A percentile compares a stretch with the other conserved stretches of the same genome.
Conservation (phyloP, 2,888 invertebrate species). For the Leptinotarsa haldemani region DNA sequence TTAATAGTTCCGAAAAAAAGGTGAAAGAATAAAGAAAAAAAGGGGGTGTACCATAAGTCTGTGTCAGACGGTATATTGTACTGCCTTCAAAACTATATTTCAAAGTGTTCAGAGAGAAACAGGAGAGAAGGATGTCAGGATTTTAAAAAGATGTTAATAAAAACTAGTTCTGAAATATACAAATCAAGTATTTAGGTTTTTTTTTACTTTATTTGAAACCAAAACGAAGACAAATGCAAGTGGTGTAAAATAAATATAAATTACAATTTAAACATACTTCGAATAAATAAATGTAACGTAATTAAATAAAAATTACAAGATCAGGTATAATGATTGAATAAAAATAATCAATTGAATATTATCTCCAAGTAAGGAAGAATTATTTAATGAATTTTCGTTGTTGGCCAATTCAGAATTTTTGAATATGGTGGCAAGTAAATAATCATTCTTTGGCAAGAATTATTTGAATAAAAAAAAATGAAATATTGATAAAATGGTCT, state of each 20-base stretch:
- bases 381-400: no score
- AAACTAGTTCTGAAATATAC: no score
- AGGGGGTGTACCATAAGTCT: no score
- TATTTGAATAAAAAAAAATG: not conserved
- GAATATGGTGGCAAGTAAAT: not conserved
- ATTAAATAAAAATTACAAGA: not conserved
- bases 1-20: no score
- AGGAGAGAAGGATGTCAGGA: no score
- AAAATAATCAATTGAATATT: not conserved
- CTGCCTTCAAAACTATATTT: no score
- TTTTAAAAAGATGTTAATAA: no score
- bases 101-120: no score
- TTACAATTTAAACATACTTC: constrained; percentile 8
- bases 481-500: not conserved
- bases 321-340: not conserved
- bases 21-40: no score
- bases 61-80: no score
- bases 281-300: not conserved
- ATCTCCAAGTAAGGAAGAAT: not conserved
- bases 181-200: not conserved
- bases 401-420: not conserved
- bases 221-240: constrained; percentile 6
- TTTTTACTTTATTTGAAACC: constrained; percentile 11
- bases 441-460: constrained; percentile 6
- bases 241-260: constrained; percentile 13